A percentile compares a stretch with the other conserved stretches of the same genome.
phyloP scores from a whole-genome alignment of 2,888 invertebrate species.

The Netelia fuscicornis region DNA sequence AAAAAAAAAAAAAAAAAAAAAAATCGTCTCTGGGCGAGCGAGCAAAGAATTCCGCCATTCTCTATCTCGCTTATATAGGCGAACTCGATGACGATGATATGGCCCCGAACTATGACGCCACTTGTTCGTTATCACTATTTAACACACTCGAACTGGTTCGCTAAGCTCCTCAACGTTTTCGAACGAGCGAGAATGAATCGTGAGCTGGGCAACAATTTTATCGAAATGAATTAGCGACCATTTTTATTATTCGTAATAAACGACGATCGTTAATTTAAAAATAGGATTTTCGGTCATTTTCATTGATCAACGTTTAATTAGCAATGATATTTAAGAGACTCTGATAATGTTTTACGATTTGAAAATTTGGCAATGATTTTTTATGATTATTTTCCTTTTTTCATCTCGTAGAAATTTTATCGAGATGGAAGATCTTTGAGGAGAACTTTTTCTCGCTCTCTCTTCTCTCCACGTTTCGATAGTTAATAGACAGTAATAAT shows the following conservation, averaged over 20 bases:
- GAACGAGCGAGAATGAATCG: not conserved
- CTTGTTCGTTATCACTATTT: conserved; percentile 60
- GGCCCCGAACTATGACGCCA: conserved; percentile 59
- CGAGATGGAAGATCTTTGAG: no score
- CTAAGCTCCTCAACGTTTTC: conserved; percentile 16
- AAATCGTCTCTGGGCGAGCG: not conserved
- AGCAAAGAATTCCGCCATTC: not conserved
- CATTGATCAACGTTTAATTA: not conserved
- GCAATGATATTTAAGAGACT: no score
- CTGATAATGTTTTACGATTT: no score
- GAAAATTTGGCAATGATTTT: no score
- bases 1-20: not conserved
- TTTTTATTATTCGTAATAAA: no score
- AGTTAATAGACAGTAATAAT: not conserved
- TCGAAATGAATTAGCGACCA: no score
- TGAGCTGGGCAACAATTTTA: not conserved
- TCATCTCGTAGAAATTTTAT: no score
- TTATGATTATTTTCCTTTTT: no score
- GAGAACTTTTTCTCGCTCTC: no score
- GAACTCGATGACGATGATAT: conserved; percentile 33
- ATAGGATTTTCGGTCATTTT: not conserved
- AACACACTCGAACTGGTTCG: conserved; percentile 49
- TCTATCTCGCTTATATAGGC: not conserved
- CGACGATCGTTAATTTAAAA: not conserved
- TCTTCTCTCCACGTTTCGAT: no score